phyloP scores from a whole-genome alignment of 2,888 invertebrate genomes.

The Mantis religiosa region DNA sequence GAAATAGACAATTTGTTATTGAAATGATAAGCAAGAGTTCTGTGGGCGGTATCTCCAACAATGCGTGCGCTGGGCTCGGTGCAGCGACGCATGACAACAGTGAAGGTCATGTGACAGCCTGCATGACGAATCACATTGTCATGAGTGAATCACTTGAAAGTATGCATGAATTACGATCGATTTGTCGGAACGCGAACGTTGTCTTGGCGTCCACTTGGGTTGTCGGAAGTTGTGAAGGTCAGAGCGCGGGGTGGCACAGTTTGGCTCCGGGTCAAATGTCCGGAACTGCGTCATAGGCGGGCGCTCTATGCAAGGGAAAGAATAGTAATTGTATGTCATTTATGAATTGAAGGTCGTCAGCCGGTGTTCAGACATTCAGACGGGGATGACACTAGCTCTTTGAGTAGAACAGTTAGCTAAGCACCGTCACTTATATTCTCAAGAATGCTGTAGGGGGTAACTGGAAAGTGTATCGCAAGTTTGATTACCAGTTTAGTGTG shows the following conservation, averaged over 20 bases:
- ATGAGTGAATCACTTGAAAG: not conserved
- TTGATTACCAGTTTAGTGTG: no score
- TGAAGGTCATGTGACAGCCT: not conserved
- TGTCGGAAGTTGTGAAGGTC: not conserved
- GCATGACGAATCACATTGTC: not conserved
- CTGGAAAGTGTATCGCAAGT: no score
- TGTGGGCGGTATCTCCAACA: no score
- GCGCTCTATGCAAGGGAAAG: not conserved
- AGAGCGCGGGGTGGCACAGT: not conserved
- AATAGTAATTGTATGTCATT: not conserved
- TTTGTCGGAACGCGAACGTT: not conserved
- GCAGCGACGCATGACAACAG: not conserved
- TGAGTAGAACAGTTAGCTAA: no score
- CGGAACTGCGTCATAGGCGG: not conserved
- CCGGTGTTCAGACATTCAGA: not conserved
- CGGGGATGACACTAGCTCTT: not conserved
- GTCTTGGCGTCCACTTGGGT: not conserved
- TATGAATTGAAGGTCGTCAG: not conserved
- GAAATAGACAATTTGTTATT: no score
- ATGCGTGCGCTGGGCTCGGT: not conserved
- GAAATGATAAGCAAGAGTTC: no score
- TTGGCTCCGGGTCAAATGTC: not conserved
- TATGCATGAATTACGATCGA: not conserved
- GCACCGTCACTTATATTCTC: no score
- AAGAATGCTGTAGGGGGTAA: no score